Evolutionary conservation across 1,140 invertebrate species (phyloP).

Genomic region (Dryas iulia): DNA sequence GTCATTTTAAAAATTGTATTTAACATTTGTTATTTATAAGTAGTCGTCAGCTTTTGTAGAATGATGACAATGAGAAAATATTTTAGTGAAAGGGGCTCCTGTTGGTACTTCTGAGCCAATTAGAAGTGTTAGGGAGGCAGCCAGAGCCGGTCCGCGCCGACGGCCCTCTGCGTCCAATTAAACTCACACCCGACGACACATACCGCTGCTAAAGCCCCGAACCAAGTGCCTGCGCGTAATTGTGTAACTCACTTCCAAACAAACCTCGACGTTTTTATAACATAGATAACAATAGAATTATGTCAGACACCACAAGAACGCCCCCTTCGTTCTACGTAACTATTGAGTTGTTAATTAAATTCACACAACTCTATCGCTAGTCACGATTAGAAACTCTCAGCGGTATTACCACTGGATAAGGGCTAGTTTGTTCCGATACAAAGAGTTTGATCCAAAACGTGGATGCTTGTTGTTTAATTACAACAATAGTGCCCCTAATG

Average conservation of each 20-base stretch:
- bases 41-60: constrained; percentile 42
- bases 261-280: constrained; percentile 64
- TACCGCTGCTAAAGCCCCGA: constrained; percentile 44
- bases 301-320: constrained; percentile 68
- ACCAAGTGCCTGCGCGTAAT: constrained; percentile 62
- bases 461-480: constrained; percentile 77
- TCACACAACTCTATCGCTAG: constrained; percentile 56
- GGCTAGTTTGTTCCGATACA: constrained; percentile 47
- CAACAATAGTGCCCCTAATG: constrained; percentile 79
- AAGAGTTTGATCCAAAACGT: constrained; percentile 47
- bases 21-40: constrained; percentile 3
- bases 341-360: constrained; percentile 78
- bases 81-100: constrained; percentile 67
- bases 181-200: constrained; percentile 53
- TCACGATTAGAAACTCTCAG: constrained; percentile 25
- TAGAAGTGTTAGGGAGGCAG: constrained; percentile 69
- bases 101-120: constrained; percentile 72
- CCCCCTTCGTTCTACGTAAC: constrained; percentile 61
- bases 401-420: constrained; percentile 45
- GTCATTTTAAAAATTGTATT: not conserved
- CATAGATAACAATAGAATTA: constrained; percentile 70
- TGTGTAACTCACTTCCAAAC: constrained; percentile 74
- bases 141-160: constrained; percentile 40
- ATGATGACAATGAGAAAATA: constrained; percentile 64
- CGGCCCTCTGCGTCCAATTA: constrained; percentile 69